phyloP scores from a whole-genome alignment of 1,140 invertebrate species.

The Trichonephila clavata region DNA sequence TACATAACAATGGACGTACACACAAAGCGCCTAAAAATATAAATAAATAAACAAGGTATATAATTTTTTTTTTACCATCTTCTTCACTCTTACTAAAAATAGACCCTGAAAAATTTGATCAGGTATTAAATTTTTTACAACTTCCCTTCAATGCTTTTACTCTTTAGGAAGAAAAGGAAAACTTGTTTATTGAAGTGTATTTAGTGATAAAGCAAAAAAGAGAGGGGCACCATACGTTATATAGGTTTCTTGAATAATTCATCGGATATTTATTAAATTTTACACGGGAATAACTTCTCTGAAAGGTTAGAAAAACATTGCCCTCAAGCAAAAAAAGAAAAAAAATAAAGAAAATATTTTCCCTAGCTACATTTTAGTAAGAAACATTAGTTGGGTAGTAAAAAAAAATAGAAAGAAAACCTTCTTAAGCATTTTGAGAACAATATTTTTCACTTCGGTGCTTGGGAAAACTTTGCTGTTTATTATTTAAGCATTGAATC shows the following conservation, averaged over 20 bases:
- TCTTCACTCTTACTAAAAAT: neutral
- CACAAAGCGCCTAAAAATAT: neutral
- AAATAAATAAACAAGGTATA: slow-evolving; percentile 43
- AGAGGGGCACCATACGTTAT: neutral
- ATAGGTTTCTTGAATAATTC: slow-evolving; percentile 56
- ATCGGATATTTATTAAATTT: slow-evolving; percentile 69
- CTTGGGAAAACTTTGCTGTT: neutral
- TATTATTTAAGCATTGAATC: slow-evolving; percentile 24
- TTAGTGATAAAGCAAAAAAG: slow-evolving; percentile 47
- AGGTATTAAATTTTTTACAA: slow-evolving; percentile 59
- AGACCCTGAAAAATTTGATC: slow-evolving; percentile 31
- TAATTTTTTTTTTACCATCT: neutral
- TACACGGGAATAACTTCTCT: slow-evolving; percentile 48
- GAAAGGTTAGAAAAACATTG: slow-evolving; percentile 33
- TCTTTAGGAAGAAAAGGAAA: neutral
- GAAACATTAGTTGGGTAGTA: neutral
- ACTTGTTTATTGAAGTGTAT: slow-evolving; percentile 69
- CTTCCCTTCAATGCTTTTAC: neutral
- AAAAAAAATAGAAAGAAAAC: neutral
- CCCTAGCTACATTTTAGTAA: neutral
- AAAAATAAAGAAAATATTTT: neutral
- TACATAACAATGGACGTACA: slow-evolving; percentile 62
- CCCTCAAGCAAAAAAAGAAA: neutral
- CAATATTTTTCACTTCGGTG: neutral
- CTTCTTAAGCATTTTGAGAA: neutral